Base-by-base conservation (phyloP, 2,888 invertebrate genomes). In the Gastrophysa polygoni region DNA sequence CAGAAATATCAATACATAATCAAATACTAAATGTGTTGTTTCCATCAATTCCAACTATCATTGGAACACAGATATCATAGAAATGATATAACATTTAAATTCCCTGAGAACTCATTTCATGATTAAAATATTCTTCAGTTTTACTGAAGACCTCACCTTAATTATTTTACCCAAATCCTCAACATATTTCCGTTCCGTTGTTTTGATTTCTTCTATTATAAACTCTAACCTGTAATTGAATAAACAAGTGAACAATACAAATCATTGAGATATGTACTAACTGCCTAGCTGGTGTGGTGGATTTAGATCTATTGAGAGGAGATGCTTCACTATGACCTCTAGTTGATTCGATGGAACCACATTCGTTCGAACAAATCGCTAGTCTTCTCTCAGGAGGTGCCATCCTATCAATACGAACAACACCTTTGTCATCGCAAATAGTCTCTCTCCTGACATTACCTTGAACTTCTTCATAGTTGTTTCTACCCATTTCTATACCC, bases 171-270 rank as follows among this genome's bases (percentile, higher is more conserved):
- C 64, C 56, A 80, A 68, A 64, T 77, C 76, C 1, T 68, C 59
- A 1, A 80, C 74, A 57, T 80, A 81, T 32, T 75, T 73, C 43
- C 69, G 71, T 68, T 81, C 80, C 11, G 79, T 80, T n/a, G 72
- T 68, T 57, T 75, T 68, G 11, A 81, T 67, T 69, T 81, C 80
- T 17, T 78, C 75, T 3, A 79, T 70, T 21, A 80, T 76, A 52
- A 74, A 76, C 11, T 75, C 72, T 38, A 75, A 65, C 51, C 79
- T 80, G 56, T 59, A 73, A 73, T 18, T 17, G 29, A 51, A 10
- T n/a, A n/a, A n/a, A n/a, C n/a, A n/a, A n/a, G n/a, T n/a, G n/a
- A n/a, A n/a, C n/a, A n/a, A n/a, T n/a, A n/a, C n/a, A n/a, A n/a
- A n/a, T n/a, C n/a, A n/a, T n/a, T n/a, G n/a, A n/a, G n/a, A n/a